Conservation (phyloP, 2,113 vertebrate genomes). For the Sinocyclocheilus anshuiensis region DNA sequence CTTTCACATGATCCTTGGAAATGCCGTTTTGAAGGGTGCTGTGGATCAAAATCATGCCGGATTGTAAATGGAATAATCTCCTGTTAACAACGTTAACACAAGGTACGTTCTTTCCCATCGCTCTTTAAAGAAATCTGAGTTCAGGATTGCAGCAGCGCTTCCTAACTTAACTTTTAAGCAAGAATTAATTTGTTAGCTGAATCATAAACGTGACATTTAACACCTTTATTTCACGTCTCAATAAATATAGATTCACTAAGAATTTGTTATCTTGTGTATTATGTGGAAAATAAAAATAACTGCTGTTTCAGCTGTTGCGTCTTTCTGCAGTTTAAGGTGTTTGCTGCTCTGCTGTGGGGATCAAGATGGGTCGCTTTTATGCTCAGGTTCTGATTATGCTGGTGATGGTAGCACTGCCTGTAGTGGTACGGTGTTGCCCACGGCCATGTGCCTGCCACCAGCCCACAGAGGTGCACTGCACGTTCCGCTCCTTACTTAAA, state of each 20-base stretch:
- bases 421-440: slow-evolving; percentile 73
- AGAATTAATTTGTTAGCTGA: background rate
- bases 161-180: too few species aligned
- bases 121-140: background rate
- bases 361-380: slow-evolving; percentile 47
- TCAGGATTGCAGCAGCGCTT: background rate
- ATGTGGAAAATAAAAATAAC: background rate
- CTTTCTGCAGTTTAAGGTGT: slow-evolving; percentile 37
- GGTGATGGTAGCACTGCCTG: slow-evolving; percentile 58
- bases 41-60: slow-evolving; percentile 43
- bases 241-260: background rate
- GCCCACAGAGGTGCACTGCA: slow-evolving; percentile 89
- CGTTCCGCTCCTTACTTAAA: slow-evolving; percentile 83
- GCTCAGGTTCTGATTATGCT: slow-evolving; percentile 73
- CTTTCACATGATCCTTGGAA: background rate
- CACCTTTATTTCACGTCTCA: background rate
- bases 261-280: background rate
- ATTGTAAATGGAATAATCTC: slow-evolving; percentile 1
- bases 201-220: background rate
- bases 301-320: background rate
- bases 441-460: slow-evolving; percentile 86
- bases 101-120: slow-evolving; percentile 10
- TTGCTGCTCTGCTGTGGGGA: slow-evolving; percentile 8
- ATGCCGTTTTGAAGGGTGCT: background rate
- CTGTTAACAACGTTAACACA: slow-evolving; percentile 19